These are phyloP conservation scores for Temnothorax curvispinosus DNA, from an alignment of 1,140 invertebrate species.

Conservation along the genomic window DNA sequence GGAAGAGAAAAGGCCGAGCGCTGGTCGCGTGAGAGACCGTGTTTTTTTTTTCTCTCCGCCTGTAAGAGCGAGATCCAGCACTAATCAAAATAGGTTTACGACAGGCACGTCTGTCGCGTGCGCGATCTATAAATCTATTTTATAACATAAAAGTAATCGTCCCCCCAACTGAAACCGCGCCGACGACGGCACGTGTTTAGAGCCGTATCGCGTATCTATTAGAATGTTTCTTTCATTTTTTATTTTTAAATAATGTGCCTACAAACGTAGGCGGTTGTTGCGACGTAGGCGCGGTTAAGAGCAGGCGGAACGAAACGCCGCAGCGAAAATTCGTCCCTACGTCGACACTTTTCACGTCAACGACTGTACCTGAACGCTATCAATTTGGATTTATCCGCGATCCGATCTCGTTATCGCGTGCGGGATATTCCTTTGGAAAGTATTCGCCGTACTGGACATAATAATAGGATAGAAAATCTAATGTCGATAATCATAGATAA, in stretches of 20 bases:
- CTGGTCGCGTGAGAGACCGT: not conserved
- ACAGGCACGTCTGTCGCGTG: not conserved
- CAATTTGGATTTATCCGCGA: not conserved
- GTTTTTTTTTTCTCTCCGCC: not conserved
- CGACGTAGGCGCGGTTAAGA: not conserved
- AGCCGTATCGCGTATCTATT: not conserved
- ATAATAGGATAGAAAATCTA: not conserved
- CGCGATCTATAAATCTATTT: constrained; percentile 15
- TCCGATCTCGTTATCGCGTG: not conserved
- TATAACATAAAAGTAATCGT: not conserved
- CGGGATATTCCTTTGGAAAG: not conserved
- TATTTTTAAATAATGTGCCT: not conserved
- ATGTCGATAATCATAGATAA: constrained; percentile 1
- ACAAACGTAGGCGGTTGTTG: not conserved
- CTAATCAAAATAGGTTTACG: constrained; percentile 28
- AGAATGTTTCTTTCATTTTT: not conserved
- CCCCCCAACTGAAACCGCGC: not conserved
- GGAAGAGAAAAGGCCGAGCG: constrained; percentile 25
- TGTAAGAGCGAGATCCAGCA: constrained; percentile 2
- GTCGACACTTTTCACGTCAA: not conserved
- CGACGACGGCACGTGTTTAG: not conserved
- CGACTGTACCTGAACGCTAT: not conserved
- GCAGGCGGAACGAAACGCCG: not conserved
- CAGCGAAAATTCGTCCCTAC: not conserved
- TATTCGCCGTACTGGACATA: not conserved